phyloP scores from a whole-genome alignment of 2,797 vertebrate species.

The Diglossa cyanea region DNA sequence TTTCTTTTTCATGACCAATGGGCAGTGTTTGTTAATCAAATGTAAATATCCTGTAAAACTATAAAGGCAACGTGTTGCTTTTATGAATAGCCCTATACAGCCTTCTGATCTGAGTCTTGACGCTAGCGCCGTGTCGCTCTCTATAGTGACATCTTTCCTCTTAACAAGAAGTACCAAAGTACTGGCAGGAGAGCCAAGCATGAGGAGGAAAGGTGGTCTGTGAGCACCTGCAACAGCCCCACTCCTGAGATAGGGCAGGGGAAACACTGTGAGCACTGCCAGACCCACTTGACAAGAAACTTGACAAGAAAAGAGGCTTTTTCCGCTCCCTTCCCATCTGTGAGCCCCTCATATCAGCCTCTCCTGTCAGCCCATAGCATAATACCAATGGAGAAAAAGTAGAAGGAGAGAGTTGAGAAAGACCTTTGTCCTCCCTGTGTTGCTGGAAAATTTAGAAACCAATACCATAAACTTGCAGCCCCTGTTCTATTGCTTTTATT shows the following conservation, averaged over 20 bases:
- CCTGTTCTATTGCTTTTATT: background rate
- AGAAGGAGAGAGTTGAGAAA: background rate
- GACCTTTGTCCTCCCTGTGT: background rate
- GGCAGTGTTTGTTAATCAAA: background rate
- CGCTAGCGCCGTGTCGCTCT: accelerated
- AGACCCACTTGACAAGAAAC: background rate
- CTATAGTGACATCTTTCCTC: background rate
- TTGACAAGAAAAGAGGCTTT: background rate
- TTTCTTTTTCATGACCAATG: background rate
- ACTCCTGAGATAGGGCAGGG: background rate
- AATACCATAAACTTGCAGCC: background rate
- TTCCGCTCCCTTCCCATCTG: background rate
- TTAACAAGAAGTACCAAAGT: background rate
- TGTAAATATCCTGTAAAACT: background rate
- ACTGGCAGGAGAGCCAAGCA: background rate
- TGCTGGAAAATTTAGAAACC: background rate
- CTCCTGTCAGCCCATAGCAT: background rate
- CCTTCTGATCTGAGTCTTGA: background rate
- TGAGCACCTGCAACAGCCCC: background rate
- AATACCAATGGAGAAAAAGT: background rate
- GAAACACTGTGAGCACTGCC: accelerated
- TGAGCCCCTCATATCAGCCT: background rate
- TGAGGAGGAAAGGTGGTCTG: background rate
- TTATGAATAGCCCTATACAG: background rate
- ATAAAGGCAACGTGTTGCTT: background rate